These are phyloP conservation scores for Platynereis dumerilii DNA, from an alignment of 2,888 invertebrate species.

Conservation along the genomic window DNA sequence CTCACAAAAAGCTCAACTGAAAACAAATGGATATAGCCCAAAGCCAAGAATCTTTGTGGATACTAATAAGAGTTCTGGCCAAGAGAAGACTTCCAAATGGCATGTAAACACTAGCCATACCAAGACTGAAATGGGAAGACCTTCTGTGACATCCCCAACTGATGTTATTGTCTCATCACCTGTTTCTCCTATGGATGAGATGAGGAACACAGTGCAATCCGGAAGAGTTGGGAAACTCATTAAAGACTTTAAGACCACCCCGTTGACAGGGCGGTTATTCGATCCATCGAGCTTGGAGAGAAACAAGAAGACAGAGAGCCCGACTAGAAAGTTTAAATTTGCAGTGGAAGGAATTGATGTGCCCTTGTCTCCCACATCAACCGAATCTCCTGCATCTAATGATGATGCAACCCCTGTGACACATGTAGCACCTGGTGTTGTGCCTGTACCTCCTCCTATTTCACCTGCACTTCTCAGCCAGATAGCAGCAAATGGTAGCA, in stretches of 20 bases:
- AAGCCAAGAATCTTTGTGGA: too few species aligned
- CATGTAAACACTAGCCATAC: too few species aligned
- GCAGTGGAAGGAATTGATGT: conserved; percentile 41
- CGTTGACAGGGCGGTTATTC: conserved; percentile 26
- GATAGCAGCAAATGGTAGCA: neutral
- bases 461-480: neutral
- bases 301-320: neutral
- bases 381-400: too few species aligned
- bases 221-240: conserved; percentile 27
- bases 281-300: conserved; percentile 8
- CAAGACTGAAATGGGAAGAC: neutral
- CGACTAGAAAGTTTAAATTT: conserved; percentile 31
- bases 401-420: too few species aligned
- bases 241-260: conserved; percentile 25
- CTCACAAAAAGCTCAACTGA: too few species aligned
- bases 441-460: too few species aligned
- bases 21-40: too few species aligned
- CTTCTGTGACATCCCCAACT: neutral
- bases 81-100: too few species aligned
- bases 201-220: conserved; percentile 13
- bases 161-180: neutral
- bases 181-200: conserved; percentile 10
- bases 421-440: too few species aligned
- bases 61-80: too few species aligned
- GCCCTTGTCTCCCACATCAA: conserved; percentile 16